A percentile compares a stretch with the other conserved stretches of the same genome.
phyloP scores from a whole-genome alignment of 2,888 invertebrate species.

The Endomychus coccineus region DNA sequence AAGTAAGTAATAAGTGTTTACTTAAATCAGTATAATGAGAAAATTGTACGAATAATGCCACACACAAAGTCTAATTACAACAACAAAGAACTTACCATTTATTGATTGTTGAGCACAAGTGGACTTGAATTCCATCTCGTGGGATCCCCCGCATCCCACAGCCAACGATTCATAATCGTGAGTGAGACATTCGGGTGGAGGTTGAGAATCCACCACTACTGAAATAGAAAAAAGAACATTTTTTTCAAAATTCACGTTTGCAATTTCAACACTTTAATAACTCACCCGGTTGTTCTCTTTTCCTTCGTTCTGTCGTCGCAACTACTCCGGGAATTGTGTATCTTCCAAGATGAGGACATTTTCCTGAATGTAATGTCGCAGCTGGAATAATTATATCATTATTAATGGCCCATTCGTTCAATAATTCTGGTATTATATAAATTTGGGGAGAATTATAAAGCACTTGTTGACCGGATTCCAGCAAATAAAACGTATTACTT shows the following conservation, averaged over 20 bases:
- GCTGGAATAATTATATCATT: conserved; percentile 45
- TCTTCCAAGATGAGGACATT: conserved; percentile 63
- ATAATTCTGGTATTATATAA: no score
- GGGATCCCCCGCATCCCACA: conserved; percentile 54
- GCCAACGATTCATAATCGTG: conserved; percentile 51
- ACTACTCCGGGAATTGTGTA: conserved; percentile 45
- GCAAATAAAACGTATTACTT: no score
- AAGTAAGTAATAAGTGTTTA: no score
- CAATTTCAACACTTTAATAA: background rate
- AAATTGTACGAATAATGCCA: no score
- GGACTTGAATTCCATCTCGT: conserved; percentile 55
- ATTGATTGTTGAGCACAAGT: conserved; percentile 46
- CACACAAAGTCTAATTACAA: no score
- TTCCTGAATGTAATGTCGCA: conserved; percentile 52
- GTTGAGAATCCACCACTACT: conserved; percentile 1
- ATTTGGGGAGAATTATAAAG: no score
- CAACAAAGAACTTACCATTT: conserved; percentile 43
- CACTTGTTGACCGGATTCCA: no score
- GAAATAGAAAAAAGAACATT: background rate
- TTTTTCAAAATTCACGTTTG: background rate
- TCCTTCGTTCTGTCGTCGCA: conserved; percentile 2
- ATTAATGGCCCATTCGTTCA: no score
- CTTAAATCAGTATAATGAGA: no score
- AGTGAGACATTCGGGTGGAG: conserved; percentile 44
- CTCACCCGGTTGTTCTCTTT: conserved; percentile 7